Percentiles rank a stretch among this genome's conserved stretches.
Evolutionary conservation across 2,113 vertebrate species (phyloP).

Genomic region (Cephalopterus ornatus): DNA sequence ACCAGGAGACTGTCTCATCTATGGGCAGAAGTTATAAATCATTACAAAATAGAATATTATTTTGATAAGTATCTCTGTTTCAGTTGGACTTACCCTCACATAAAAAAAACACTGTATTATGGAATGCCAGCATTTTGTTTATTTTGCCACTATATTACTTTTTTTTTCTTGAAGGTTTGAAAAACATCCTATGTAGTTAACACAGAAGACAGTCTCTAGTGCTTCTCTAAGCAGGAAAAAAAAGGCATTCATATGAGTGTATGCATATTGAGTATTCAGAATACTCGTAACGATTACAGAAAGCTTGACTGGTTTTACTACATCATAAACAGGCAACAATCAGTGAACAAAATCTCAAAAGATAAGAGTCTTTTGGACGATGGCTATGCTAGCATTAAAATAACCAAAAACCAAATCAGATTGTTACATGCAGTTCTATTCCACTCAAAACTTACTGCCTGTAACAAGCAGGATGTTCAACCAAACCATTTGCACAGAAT

Average conservation of each 20-base stretch:
- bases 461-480: slow-evolving; percentile 80
- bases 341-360: background rate
- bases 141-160: background rate
- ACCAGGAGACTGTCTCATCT: slow-evolving; percentile 82
- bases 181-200: background rate
- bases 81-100: background rate
- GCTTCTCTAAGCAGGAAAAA: background rate
- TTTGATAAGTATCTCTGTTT: background rate
- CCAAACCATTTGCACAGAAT: slow-evolving; percentile 84
- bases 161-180: background rate
- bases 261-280: background rate
- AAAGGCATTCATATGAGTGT: background rate
- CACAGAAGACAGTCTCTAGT: background rate
- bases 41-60: background rate
- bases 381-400: background rate
- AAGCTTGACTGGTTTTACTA: background rate
- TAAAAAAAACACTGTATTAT: background rate
- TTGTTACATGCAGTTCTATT: background rate
- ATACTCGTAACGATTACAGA: background rate
- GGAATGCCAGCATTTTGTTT: background rate
- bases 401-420: background rate
- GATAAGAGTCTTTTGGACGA: background rate
- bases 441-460: slow-evolving; percentile 77
- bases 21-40: slow-evolving; percentile 1
- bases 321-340: background rate